Percentiles rank a stretch among this genome's conserved stretches.
These are phyloP conservation scores for Antheraea pernyi DNA, from an alignment of 1,140 invertebrate species.

Conservation along the genomic window DNA sequence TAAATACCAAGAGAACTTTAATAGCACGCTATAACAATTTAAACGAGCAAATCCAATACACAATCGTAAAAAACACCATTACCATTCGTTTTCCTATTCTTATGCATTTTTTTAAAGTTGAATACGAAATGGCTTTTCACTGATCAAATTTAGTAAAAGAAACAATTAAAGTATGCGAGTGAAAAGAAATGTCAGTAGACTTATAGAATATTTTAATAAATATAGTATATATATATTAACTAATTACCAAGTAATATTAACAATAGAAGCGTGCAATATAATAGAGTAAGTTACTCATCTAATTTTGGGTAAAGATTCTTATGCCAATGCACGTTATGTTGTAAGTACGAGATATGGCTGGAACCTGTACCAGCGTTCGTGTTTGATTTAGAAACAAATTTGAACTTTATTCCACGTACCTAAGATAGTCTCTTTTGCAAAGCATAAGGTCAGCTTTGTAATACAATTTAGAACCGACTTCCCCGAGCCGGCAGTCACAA, in stretches of 20 bases:
- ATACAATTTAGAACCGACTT: slow-evolving; percentile 95
- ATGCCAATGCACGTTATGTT: too few relatives aligned
- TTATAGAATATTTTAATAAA: too few relatives aligned
- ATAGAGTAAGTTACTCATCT: too few relatives aligned
- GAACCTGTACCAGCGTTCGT: too few relatives aligned
- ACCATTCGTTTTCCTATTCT: neutral
- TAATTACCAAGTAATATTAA: too few relatives aligned
- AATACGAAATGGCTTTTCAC: neutral
- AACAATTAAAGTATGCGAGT: neutral
- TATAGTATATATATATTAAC: too few relatives aligned
- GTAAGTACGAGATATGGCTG: too few relatives aligned
- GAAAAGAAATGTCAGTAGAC: neutral
- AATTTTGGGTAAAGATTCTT: too few relatives aligned
- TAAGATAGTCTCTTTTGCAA: slow-evolving; percentile 96
- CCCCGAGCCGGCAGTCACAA: slow-evolving; percentile 94
- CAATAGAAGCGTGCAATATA: too few relatives aligned
- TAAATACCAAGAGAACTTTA: slow-evolving; percentile 34
- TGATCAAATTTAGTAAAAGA: neutral
- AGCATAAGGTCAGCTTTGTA: slow-evolving; percentile 95
- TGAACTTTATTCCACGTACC: slow-evolving; percentile 65
- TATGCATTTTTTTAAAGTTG: neutral
- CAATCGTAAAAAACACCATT: slow-evolving; percentile 6
- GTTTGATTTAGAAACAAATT: neutral
- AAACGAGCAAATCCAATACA: slow-evolving; percentile 10
- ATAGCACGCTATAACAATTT: slow-evolving; percentile 22